Evolutionary conservation across 2,113 vertebrate genomes (phyloP).

Genomic region (Pomatorhinus ruficollis): DNA sequence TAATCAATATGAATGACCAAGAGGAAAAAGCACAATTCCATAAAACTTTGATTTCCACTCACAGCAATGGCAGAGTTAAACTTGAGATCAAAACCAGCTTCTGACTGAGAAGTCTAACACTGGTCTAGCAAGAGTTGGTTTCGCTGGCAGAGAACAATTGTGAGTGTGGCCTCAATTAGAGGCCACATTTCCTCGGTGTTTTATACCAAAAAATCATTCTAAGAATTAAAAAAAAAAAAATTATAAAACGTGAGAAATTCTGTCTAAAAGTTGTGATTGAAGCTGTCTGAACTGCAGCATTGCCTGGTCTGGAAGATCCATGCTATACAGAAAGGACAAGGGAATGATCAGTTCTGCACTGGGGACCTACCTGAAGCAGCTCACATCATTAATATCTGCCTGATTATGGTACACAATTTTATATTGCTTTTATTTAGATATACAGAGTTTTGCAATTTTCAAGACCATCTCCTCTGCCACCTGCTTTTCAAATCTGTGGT

Average conservation of each 20-base stretch:
- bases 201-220: not conserved
- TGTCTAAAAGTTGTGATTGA: not conserved
- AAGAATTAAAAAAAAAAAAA: not conserved
- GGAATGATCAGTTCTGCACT: too few species aligned
- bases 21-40: not conserved
- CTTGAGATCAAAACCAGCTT: not conserved
- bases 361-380: not conserved
- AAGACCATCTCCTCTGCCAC: not conserved
- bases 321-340: not conserved
- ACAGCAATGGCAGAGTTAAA: not conserved
- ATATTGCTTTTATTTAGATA: not conserved
- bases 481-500: not conserved
- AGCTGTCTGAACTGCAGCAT: not conserved
- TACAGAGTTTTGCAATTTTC: not conserved
- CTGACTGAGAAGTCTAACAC: not conserved
- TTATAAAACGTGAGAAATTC: not conserved
- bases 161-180: not conserved
- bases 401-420: not conserved
- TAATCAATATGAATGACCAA: not conserved
- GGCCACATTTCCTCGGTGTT: not conserved
- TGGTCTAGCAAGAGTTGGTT: not conserved
- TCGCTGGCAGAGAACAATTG: not conserved
- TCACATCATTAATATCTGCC: not conserved
- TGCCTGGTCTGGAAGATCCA: not conserved
- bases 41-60: not conserved